Evolutionary conservation across 2,888 invertebrate species (phyloP).

Genomic region (Hedya salicella): DNA sequence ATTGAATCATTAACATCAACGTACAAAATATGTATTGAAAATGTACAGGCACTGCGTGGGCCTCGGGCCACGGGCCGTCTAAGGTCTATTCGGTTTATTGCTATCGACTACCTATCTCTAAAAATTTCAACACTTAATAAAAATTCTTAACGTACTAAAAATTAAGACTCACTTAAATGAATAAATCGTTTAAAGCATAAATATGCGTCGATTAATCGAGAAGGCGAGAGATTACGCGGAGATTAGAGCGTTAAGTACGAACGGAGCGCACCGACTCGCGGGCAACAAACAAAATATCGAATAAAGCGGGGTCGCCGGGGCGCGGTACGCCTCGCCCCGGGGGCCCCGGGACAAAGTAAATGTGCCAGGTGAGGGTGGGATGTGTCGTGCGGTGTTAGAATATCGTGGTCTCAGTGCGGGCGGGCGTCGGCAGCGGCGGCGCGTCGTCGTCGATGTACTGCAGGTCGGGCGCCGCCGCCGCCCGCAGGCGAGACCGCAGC

Average conservation of each 20-base stretch:
- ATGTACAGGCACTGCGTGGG: conserved; percentile 49
- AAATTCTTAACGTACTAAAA: conserved; percentile 63
- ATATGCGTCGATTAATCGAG: conserved; percentile 53
- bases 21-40: conserved; percentile 55
- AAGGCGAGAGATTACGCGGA: conserved; percentile 56
- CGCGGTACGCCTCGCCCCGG: too few species aligned
- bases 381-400: conserved; percentile 59
- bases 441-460: conserved; percentile 92
- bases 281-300: conserved; percentile 47
- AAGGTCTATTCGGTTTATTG: conserved; percentile 69
- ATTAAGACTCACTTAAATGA: conserved; percentile 58
- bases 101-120: conserved; percentile 73
- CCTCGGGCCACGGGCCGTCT: conserved; percentile 51
- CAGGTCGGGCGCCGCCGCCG: conserved; percentile 90
- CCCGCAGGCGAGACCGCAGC: conserved; percentile 92
- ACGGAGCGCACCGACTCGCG: conserved; percentile 48
- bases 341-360: conserved; percentile 44
- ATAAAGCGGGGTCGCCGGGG: conserved; percentile 48
- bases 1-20: conserved; percentile 54
- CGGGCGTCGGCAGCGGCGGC: conserved; percentile 69
- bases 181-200: conserved; percentile 49
- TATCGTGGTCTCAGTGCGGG: conserved; percentile 76
- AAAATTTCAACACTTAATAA: conserved; percentile 75
- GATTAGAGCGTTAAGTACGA: conserved; percentile 66
- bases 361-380: conserved; percentile 50